phyloP scores from a whole-genome alignment of 2,888 invertebrate genomes.

The Erebia epiphron region DNA sequence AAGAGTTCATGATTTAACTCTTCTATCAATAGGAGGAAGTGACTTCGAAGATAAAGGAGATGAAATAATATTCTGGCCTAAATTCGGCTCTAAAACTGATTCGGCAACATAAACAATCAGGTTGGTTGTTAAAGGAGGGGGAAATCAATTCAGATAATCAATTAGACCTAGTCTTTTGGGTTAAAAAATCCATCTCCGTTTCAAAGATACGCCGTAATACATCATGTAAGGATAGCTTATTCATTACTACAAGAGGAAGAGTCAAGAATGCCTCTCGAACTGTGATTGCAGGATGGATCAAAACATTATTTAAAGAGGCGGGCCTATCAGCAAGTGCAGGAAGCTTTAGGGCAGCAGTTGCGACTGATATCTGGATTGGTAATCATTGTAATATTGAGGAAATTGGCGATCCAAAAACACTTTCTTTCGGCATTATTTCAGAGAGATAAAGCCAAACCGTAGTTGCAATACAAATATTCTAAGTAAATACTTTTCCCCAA shows the following conservation, averaged over 20 bases:
- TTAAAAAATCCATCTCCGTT: neutral
- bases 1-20: slow-evolving; percentile 35
- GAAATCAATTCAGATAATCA: neutral
- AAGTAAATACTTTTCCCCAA: slow-evolving; percentile 15
- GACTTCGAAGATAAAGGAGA: too few species aligned
- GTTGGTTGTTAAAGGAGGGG: neutral
- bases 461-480: slow-evolving; percentile 1
- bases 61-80: too few species aligned
- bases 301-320: neutral
- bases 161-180: slow-evolving; percentile 5
- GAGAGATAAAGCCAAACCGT: neutral
- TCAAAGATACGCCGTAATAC: neutral
- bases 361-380: slow-evolving; percentile 10
- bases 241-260: slow-evolving; percentile 27
- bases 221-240: slow-evolving; percentile 14
- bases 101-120: slow-evolving; percentile 28
- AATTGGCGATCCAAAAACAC: slow-evolving; percentile 21
- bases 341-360: slow-evolving; percentile 35
- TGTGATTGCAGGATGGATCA: too few species aligned
- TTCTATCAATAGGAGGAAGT: slow-evolving; percentile 12
- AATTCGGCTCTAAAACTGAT: slow-evolving; percentile 36
- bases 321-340: slow-evolving; percentile 28
- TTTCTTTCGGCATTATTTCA: slow-evolving; percentile 19
- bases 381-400: slow-evolving; percentile 25
- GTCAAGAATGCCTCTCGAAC: too few species aligned